Percentiles rank a stretch among this genome's conserved stretches.
Evolutionary conservation across 2,888 invertebrate species (phyloP).

Genomic region (Archaeoteleia sp.): DNA sequence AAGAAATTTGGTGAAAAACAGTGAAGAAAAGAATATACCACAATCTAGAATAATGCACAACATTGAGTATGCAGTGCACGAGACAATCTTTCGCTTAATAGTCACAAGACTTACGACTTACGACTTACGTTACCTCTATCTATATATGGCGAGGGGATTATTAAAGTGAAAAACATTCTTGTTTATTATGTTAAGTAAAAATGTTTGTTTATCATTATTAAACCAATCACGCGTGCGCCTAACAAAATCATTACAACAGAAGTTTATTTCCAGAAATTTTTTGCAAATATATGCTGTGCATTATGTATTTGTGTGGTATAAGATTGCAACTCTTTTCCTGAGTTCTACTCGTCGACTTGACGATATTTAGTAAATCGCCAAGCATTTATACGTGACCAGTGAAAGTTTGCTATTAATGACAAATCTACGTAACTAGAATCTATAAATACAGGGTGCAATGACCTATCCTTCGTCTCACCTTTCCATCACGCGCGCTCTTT

Average conservation of each 20-base stretch:
- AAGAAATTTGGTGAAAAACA: too few relatives aligned
- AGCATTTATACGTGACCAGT: background rate
- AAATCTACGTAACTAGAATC: conserved; percentile 27
- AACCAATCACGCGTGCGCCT: too few relatives aligned
- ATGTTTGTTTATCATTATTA: too few relatives aligned
- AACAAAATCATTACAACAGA: too few relatives aligned
- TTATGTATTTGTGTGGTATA: conserved; percentile 10
- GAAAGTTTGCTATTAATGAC: background rate
- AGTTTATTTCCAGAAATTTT: background rate
- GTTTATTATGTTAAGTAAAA: too few relatives aligned
- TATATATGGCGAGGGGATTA: too few relatives aligned
- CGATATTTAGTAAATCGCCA: background rate
- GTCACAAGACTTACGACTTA: too few relatives aligned
- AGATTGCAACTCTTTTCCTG: conserved; percentile 2
- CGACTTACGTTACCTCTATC: too few relatives aligned
- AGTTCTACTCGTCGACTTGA: background rate
- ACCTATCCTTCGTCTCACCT: conserved; percentile 10
- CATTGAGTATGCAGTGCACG: too few relatives aligned
- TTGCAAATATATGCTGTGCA: conserved; percentile 5
- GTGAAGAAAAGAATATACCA: background rate
- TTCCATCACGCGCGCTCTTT: conserved; percentile 12
- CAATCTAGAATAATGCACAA: conserved; percentile 42
- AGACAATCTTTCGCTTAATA: too few relatives aligned
- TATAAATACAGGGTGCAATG: conserved; percentile 10
- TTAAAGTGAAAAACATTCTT: too few relatives aligned